Evolutionary conservation across 2,888 invertebrate genomes (phyloP).

Genomic region (Nasonia oneida): DNA sequence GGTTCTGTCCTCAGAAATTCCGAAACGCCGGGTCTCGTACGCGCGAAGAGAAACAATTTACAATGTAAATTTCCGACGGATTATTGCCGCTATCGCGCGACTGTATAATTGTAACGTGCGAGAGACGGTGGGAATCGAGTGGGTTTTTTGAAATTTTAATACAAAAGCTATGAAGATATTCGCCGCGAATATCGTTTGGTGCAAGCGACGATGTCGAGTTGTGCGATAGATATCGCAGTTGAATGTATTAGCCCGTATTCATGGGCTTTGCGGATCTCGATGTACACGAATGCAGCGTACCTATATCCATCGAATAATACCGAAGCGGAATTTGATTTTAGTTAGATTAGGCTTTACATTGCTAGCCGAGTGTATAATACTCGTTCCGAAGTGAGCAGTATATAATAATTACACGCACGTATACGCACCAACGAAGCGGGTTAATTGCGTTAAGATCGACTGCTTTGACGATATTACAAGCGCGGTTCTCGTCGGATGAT

Average conservation of each 20-base stretch:
- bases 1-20: slow-evolving; percentile 31
- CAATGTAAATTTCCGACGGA: slow-evolving; percentile 32
- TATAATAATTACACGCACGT: slow-evolving; percentile 2
- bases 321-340: not conserved
- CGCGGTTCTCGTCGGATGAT: slow-evolving; percentile 27
- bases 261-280: not conserved
- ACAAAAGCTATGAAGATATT: not conserved
- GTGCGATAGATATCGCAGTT: not conserved
- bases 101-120: not conserved
- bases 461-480: slow-evolving; percentile 42
- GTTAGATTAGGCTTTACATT: not conserved
- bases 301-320: not conserved
- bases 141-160: not conserved
- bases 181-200: not conserved
- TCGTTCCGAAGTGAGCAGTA: not conserved
- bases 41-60: slow-evolving; percentile 10
- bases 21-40: not conserved
- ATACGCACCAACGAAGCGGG: not conserved
- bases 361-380: not conserved
- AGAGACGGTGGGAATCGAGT: not conserved
- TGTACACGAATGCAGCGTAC: not conserved
- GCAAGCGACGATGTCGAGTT: not conserved
- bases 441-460: slow-evolving; percentile 55
- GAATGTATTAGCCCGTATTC: not conserved
- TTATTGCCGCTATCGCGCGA: slow-evolving; percentile 6